A percentile compares a stretch with the other conserved stretches of the same genome.
phyloP scores from a whole-genome alignment of 2,888 invertebrate genomes.

The Nebria brevicollis region DNA sequence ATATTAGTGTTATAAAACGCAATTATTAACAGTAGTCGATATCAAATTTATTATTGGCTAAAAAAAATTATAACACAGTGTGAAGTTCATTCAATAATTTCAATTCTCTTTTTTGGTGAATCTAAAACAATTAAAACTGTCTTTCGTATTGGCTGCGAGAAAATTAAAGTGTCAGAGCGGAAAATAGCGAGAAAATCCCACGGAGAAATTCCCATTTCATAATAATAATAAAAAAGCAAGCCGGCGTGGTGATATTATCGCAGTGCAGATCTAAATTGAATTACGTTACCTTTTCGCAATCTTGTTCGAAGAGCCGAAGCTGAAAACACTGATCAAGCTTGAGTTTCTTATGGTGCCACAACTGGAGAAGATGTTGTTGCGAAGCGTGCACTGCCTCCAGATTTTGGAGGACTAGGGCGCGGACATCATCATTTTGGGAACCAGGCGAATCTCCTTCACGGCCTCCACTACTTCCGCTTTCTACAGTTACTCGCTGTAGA shows the following conservation, averaged over 20 bases:
- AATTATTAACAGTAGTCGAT: background rate
- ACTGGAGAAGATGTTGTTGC: slow-evolving; percentile 89
- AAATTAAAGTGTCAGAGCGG: background rate
- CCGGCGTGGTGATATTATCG: background rate
- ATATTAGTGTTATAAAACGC: background rate
- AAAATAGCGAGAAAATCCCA: background rate
- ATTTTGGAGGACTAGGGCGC: slow-evolving; percentile 80
- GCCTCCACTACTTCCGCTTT: slow-evolving; percentile 68
- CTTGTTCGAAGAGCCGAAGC: slow-evolving; percentile 93
- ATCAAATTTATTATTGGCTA: background rate
- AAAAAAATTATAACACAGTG: background rate
- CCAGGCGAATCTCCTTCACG: slow-evolving; percentile 80
- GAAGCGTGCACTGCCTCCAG: slow-evolving; percentile 88
- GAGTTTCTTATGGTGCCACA: slow-evolving; percentile 95
- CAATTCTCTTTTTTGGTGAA: background rate
- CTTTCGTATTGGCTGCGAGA: background rate
- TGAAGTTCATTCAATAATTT: background rate
- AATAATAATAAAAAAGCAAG: background rate
- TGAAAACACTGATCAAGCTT: slow-evolving; percentile 97
- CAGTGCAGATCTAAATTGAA: background rate
- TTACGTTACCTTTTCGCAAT: slow-evolving; percentile 86
- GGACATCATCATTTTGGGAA: slow-evolving; percentile 70
- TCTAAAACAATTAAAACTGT: background rate
- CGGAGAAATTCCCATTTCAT: background rate
- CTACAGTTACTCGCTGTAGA: slow-evolving; percentile 67